Evolutionary conservation across 2,888 invertebrate genomes (phyloP), one percentile per base, ranked within the genome.

Genomic region (Spodoptera littoralis): DNA sequence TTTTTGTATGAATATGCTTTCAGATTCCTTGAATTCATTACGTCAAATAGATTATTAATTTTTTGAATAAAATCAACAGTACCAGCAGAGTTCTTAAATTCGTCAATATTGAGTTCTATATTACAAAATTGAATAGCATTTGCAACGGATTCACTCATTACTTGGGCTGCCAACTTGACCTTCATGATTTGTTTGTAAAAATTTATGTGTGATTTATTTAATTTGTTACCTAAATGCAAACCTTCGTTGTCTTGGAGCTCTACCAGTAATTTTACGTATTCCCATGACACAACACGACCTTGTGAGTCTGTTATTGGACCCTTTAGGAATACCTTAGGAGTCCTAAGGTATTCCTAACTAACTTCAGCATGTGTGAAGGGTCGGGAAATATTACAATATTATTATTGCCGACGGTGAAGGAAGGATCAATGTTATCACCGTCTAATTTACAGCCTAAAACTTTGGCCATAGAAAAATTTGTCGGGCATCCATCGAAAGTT

Each of bases 331-430:
- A n/a, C n/a, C n/a, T n/a, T n/a, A n/a, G n/a, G n/a, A 58, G 63
- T 18, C 55, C 59, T 45, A 64, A 42, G 11, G 63, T 18, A 1
- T 18, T 18, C 18, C 18, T 1, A 18, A 18, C 18, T 63, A 30
- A 51, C 43, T 63, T 63, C 8, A 63, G 27, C 63, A 57, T 63
- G 48, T 63, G 63, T 30, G 55, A 54, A n/a, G 63, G 44, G 48
- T 63, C 63, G 13, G 63, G 57, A 43, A 63, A 44, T 46, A 63
- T 52, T 4, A 44, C 52, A 42, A 53, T 27, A 43, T 27, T 44
- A 43, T 45, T 53, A 45, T 53, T 24, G 4, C 30, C 53, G 30
- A 53, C 43, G 13, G 30, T 43, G 43, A 53, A 44, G 44, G 44
- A 44, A 44, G 44, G 12, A 44, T n/a, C 44, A 44, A 44, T 44